Conservation (phyloP, 2,113 vertebrate genomes). For the Vidua chalybeata region DNA sequence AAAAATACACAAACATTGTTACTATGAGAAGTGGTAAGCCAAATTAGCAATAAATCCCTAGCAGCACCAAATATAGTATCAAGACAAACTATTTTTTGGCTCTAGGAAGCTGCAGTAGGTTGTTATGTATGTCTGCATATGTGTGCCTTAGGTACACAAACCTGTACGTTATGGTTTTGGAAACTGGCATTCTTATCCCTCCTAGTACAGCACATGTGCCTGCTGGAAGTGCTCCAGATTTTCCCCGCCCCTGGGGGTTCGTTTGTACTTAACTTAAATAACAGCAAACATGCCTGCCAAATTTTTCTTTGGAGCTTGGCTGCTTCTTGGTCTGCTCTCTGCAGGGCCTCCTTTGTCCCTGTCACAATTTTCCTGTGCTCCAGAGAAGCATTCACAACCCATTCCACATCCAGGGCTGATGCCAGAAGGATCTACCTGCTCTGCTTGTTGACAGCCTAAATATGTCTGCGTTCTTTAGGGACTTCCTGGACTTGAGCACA, state of each 20-base stretch:
- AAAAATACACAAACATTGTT: background rate
- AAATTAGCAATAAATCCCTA: background rate
- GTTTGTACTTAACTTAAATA: slow-evolving; percentile 27
- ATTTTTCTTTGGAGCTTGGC: background rate
- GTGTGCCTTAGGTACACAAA: background rate
- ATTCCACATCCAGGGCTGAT: background rate
- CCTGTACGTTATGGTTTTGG: rapidly evolving
- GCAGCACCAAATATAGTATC: background rate
- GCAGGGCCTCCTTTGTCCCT: background rate
- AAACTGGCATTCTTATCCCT: background rate
- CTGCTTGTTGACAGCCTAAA: background rate
- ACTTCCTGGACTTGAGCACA: background rate
- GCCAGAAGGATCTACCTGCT: background rate
- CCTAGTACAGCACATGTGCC: background rate
- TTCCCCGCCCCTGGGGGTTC: background rate
- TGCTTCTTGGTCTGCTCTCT: background rate
- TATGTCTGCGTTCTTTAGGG: background rate
- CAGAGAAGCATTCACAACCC: background rate
- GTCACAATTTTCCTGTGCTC: background rate
- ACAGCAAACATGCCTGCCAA: background rate
- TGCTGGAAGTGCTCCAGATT: background rate
- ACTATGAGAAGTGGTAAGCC: rapidly evolving
- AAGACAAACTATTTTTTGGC: background rate
- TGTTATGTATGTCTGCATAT: background rate
- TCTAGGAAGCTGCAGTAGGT: background rate